phyloP scores from a whole-genome alignment of 2,888 invertebrate species.

The Eupithecia centaureata region DNA sequence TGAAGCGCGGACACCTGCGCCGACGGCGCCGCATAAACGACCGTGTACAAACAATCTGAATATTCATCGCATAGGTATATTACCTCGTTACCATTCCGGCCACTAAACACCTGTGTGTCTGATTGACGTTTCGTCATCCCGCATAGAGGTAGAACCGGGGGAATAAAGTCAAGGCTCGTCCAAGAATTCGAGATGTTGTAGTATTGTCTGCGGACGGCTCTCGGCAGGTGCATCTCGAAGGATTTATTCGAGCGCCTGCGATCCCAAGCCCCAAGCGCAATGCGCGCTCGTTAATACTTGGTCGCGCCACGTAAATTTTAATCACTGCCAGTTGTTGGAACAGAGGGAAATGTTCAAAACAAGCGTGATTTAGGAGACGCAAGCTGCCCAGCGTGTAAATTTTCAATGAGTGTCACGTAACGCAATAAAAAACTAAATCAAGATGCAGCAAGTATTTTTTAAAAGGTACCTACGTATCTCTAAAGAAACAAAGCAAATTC shows the following conservation, averaged over 20 bases:
- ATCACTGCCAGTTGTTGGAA: constrained; percentile 81
- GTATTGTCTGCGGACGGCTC: constrained; percentile 42
- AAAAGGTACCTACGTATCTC: neutral
- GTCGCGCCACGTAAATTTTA: constrained; percentile 82
- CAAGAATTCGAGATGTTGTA: constrained; percentile 43
- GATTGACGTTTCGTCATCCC: constrained; percentile 65
- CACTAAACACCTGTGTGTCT: constrained; percentile 79
- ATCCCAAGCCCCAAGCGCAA: constrained; percentile 70
- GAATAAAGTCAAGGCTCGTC: constrained; percentile 28
- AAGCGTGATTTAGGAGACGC: constrained; percentile 78
- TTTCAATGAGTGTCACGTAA: constrained; percentile 28
- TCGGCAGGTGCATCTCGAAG: constrained; percentile 79
- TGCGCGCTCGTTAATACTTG: constrained; percentile 81
- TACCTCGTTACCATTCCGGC: constrained; percentile 75
- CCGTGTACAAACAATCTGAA: constrained; percentile 82
- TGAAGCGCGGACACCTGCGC: constrained; percentile 85
- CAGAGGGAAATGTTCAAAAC: constrained; percentile 78
- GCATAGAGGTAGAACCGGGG: constrained; percentile 30
- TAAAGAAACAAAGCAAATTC: constrained; percentile 11
- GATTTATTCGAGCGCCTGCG: constrained; percentile 79
- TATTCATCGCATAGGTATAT: constrained; percentile 80
- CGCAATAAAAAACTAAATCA: constrained; percentile 41
- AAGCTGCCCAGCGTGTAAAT: constrained; percentile 51
- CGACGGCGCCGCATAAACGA: constrained; percentile 86
- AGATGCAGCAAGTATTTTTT: constrained; percentile 33